Evolutionary conservation across 2,888 invertebrate genomes (phyloP), one percentile per base, ranked within the genome.

Genomic region (Drosophila ezoana): DNA sequence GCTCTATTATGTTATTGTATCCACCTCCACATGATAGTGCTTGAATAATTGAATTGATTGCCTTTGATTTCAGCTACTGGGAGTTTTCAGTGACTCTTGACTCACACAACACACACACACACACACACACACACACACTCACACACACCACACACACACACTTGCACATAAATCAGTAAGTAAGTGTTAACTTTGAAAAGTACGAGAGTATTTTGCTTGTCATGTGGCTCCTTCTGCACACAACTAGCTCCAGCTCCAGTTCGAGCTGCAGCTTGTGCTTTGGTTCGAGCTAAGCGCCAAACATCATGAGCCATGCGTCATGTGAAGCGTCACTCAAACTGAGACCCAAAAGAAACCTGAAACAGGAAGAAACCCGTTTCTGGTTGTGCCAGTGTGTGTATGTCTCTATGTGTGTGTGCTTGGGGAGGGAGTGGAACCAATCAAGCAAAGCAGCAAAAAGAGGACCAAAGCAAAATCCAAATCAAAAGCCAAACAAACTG

Each of bases 311-410:
- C 44, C 67, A 79, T 81, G 79, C 81, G 81, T 79, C 79, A 75
- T 85, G 67, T 72, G 72, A 81, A 77, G 72, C 78, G 68, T 77
- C 78, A 73, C 74, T 76, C 71, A 65, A 86, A 56, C 52, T 63
- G 44, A 66, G 67, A 44, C 28, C 63, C 49, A 44, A 68, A 51
- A 72, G 68, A 87, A 78, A 78, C 78, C 78, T 74, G 68, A 81
- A 87, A 72, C 84, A 80, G 78, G 78, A 78, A 75, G 72, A 87
- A 79, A 82, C 82, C 67, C 73, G 82, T 82, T 82, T 82, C 76
- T 64, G 58, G 20, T 60, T 49, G 32, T 32, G 40, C 56, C 20
- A 14, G n/a, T 60, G 35, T 35, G 16, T 59, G 35, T 48, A 8
- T 32, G 41, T 52, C 23, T 60, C 45, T 54, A 35, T 47, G 53